Percentiles rank a stretch among this genome's conserved stretches.
Conservation (phyloP, 2,888 invertebrate species). For the Agrilus mali region DNA sequence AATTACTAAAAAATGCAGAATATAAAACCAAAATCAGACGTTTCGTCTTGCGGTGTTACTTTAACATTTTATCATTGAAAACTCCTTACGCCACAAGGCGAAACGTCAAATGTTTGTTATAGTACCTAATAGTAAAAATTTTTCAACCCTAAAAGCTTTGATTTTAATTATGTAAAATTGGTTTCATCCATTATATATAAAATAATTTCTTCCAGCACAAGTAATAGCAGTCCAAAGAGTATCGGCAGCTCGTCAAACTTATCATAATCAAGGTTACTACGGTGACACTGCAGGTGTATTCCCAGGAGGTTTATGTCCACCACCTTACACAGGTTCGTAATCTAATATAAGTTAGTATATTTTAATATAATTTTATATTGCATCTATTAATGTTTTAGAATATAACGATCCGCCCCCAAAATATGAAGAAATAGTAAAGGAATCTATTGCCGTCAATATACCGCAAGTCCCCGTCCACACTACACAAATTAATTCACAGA, state of each 20-base stretch:
- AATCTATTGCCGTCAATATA: background rate
- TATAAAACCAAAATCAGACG: no score
- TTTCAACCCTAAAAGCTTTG: no score
- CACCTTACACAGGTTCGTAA: constrained; percentile 20
- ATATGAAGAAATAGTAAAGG: constrained; percentile 24
- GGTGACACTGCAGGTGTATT: constrained; percentile 16
- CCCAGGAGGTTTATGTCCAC: constrained; percentile 18
- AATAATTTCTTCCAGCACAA: constrained; percentile 2
- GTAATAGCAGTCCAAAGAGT: constrained; percentile 8
- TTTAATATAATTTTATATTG: background rate
- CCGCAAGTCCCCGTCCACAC: background rate
- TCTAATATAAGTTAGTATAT: background rate
- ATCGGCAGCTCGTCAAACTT: constrained; percentile 14
- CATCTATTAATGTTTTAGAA: constrained; percentile 11
- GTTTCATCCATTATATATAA: background rate
- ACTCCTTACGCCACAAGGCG: no score
- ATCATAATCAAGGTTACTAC: constrained; percentile 9
- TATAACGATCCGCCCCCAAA: constrained; percentile 23
- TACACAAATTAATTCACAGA: background rate
- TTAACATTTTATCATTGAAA: no score
- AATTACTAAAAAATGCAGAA: no score
- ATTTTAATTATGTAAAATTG: no score
- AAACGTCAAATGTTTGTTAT: no score
- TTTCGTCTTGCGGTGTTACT: no score
- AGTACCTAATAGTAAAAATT: no score